phyloP scores from a whole-genome alignment of 2,888 invertebrate genomes.

The Bugula neritina region DNA sequence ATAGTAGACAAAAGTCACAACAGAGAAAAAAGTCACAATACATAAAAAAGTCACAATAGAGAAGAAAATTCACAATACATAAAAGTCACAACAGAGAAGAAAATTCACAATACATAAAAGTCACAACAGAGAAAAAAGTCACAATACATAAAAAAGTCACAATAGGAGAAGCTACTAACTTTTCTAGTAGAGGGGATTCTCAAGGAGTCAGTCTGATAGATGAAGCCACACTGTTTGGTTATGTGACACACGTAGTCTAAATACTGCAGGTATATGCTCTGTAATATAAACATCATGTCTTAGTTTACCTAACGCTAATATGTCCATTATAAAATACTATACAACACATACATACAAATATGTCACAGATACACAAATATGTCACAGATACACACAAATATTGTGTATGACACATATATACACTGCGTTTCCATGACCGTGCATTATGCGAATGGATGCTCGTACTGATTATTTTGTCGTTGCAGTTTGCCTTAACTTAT shows the following conservation, averaged over 20 bases:
- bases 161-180: slow-evolving; percentile 54
- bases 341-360: too few species aligned
- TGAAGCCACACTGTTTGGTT: slow-evolving; percentile 71
- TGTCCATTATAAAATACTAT: too few species aligned
- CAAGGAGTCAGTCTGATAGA: slow-evolving; percentile 70
- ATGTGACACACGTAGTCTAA: slow-evolving; percentile 54
- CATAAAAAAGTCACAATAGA: not conserved
- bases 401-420: not conserved
- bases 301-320: not conserved
- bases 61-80: not conserved
- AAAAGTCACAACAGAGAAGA: not conserved
- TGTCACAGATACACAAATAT: too few species aligned
- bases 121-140: not conserved
- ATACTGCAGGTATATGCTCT: slow-evolving; percentile 59
- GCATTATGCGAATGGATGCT: not conserved
- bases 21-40: not conserved
- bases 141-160: not conserved
- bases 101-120: not conserved
- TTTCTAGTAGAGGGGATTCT: slow-evolving; percentile 95
- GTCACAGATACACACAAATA: too few species aligned
- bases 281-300: not conserved
- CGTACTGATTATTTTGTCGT: too few species aligned
- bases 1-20: not conserved
- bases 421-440: not conserved
- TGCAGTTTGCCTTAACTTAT: too few species aligned